Evolutionary conservation across 2,888 invertebrate species (phyloP), one percentile per base, ranked within the genome.

Genomic region (Osmoderma eremita): DNA sequence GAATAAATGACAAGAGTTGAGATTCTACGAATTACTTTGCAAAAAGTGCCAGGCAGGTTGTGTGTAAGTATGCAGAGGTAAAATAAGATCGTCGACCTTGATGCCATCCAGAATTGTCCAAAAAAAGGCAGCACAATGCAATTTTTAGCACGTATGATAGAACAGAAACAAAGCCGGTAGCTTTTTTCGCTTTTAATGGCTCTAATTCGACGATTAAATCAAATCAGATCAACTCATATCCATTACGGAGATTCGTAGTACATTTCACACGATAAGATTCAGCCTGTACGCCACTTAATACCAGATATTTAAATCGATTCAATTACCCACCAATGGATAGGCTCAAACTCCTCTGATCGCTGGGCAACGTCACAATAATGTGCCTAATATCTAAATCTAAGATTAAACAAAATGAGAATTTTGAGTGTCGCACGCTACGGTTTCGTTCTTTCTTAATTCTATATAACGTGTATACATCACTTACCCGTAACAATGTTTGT

Each of bases 51-150:
- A 75, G 6, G 75, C 76, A 76, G 75, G 75, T 75, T 74, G 76
- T 77, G 75, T 78, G 72, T 75, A 74, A 77, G 76, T 74, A 78
- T 75, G 75, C 75, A 75, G 75, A 74, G 74, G 76, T 76, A 75
- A 70, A 74, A 72, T 71, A 76, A 73, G 78, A 78, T 74, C 78
- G 77, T 78, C 78, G 78, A 78, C 78, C 78, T 76, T 63, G 63
- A 45, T 62, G 42, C 45, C 20, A 62, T 67, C 66, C 68, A 69
- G 20, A 41, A 71, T 56, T 71, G 69, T 69, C 73, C 73, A 68
- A 73, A 74, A 73, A 63, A 50, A 20, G 30, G 6, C 30, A 5
- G 36, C 63, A 63, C 22, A 41, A 63, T 63, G 63, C 49, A 50
- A 20, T 24, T 63, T 63, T 39, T 49, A 30, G 30, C 30, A 13